Base-by-base conservation (phyloP, 2,113 vertebrate species). In the Zosterops borbonicus region DNA sequence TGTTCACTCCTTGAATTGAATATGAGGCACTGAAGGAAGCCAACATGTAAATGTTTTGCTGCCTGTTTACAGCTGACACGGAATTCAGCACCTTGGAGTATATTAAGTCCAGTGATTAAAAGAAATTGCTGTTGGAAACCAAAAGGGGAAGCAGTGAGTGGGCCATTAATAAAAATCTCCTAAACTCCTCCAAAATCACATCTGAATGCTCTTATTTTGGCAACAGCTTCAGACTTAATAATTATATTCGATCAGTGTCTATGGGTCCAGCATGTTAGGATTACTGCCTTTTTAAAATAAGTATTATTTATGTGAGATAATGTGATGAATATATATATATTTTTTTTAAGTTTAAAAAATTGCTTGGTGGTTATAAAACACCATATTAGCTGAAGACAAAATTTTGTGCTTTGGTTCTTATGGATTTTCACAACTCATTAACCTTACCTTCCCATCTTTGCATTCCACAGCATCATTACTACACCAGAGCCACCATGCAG, bases 1-100 rank as follows among this genome's bases (percentile, higher is more conserved):
- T 95, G 71, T 97, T 97, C 94, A 59, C 62, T 92, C 69, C 92
- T 94, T 94, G 91, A 87, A 78, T 80, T 69, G 74, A 90, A 81
- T 50, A 64, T 84, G 89, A 74, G 76, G 85, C 88, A 46, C 56
- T 89, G 68, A 70, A 69, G 58, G 82, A 92, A 97, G 56, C 69
- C 88, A 79, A 20, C 63, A 83, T 94, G 76, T 92, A 92, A 92
- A 94, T 95, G 73, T 65, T 93, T 82, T 87, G 73, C 81, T 87
- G 95, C 64, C 64, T 85, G 73, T 90, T 92, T 92, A 83, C 64
- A 80, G 83, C 89, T 52, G 62, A 74, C 78, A 69, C 0, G 1
- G 53, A 94, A 80, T 92, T 87, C 83, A 42, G 77, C 88, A 94
- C 88, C 84, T 83, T 37, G 74, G 84, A 87, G 90, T 90, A 87